Evolutionary conservation across 37 sponge, comb jelly and placozoan genomes (phyloP).

Genomic region (Mnemiopsis leidyi): DNA sequence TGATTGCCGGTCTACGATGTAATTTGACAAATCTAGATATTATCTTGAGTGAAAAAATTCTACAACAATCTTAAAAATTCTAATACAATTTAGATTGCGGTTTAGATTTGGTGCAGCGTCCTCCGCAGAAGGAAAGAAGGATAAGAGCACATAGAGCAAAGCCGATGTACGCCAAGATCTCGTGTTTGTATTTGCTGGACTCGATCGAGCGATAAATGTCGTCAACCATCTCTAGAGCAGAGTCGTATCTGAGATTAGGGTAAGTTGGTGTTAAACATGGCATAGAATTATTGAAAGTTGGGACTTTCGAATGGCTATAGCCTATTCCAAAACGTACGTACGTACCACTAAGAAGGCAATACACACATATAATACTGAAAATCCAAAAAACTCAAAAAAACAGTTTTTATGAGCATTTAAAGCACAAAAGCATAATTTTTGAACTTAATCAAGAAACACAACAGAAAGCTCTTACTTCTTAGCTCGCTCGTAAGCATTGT

Average conservation of each 20-base stretch:
- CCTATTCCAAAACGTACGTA: no score
- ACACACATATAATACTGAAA: no score
- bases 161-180: background rate
- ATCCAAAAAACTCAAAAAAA: no score
- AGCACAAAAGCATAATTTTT: no score
- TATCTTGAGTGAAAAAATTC: no score
- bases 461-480: slow-evolving; percentile 63
- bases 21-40: no score
- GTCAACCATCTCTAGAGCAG: slow-evolving; percentile 48
- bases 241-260: slow-evolving; percentile 62
- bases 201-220: slow-evolving; percentile 55
- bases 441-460: no score
- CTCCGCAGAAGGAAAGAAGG: slow-evolving; percentile 29
- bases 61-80: background rate
- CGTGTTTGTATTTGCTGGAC: slow-evolving; percentile 34
- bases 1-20: background rate
- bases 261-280: no score
- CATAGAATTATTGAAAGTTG: no score
- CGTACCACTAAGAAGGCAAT: no score
- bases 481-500: slow-evolving; percentile 45
- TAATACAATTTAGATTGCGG: slow-evolving; percentile 36
- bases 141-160: background rate
- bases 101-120: slow-evolving; percentile 45
- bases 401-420: no score
- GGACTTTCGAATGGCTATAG: no score